Conservation (phyloP, 2,888 invertebrate species). For the Cosmia pyralina region DNA sequence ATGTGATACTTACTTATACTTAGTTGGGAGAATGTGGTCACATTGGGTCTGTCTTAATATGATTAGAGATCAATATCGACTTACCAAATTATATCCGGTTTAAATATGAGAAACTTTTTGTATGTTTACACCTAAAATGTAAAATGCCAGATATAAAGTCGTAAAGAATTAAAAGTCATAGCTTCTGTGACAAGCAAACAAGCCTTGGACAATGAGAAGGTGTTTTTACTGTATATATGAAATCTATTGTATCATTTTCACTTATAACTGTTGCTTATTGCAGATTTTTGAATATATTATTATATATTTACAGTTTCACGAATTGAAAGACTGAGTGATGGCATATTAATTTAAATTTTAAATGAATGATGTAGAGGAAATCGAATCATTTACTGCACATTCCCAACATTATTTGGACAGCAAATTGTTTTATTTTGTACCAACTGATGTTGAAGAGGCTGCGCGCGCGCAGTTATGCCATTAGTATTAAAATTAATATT, state of each 20-base stretch:
- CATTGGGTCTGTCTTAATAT: not conserved
- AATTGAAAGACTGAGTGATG: constrained; percentile 87
- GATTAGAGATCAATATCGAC: constrained; percentile 4
- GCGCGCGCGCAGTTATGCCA: constrained; percentile 50
- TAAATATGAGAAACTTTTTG: constrained; percentile 12
- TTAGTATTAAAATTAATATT: constrained; percentile 61
- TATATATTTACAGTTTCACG: constrained; percentile 78
- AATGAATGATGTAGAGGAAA: constrained; percentile 67
- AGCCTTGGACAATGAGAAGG: constrained; percentile 53
- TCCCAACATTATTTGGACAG: constrained; percentile 69
- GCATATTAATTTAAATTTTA: constrained; percentile 79
- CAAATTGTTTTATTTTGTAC: constrained; percentile 59
- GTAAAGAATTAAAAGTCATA: constrained; percentile 39
- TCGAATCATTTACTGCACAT: constrained; percentile 72
- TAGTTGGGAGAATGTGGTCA: constrained; percentile 17
- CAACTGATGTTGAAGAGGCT: constrained; percentile 56
- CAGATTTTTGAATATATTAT: constrained; percentile 76
- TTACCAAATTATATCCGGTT: constrained; percentile 34
- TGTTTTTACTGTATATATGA: constrained; percentile 73
- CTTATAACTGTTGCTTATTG: constrained; percentile 77
- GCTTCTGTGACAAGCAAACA: constrained; percentile 46
- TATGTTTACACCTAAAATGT: constrained; percentile 18
- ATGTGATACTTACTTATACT: constrained; percentile 35
- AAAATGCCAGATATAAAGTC: constrained; percentile 4
- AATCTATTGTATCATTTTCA: constrained; percentile 74